Evolutionary conservation across 2,113 vertebrate genomes (phyloP).

Genomic region (Psilopsiagon aymara): DNA sequence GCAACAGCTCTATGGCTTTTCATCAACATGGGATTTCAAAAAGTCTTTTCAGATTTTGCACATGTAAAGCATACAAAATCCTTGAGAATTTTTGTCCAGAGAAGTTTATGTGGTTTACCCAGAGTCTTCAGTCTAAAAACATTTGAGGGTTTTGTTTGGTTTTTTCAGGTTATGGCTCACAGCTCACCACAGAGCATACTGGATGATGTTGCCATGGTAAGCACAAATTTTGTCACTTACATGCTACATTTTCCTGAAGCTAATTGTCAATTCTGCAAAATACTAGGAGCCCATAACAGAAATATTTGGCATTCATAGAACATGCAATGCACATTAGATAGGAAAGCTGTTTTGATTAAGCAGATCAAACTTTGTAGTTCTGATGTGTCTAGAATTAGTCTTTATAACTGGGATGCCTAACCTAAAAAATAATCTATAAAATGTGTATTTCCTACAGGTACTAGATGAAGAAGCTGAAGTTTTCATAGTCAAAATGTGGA

Average conservation of each 20-base stretch:
- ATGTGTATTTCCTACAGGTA: constrained; percentile 79
- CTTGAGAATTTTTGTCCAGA: background rate
- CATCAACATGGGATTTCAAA: background rate
- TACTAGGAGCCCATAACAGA: background rate
- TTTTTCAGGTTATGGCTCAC: constrained; percentile 95
- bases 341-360: background rate
- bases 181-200: constrained; percentile 96
- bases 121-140: background rate
- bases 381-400: background rate
- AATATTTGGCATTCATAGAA: background rate
- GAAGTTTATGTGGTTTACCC: background rate
- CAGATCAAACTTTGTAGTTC: background rate
- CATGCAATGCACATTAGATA: background rate
- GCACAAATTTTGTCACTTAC: constrained; percentile 48
- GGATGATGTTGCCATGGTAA: constrained; percentile 99
- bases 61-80: background rate
- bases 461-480: constrained; percentile 99
- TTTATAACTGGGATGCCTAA: background rate
- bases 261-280: background rate
- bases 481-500: constrained; percentile 99
- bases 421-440: constrained; percentile 6
- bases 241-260: background rate
- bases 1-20: background rate
- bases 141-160: background rate
- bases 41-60: background rate